Percentiles rank a stretch among this genome's conserved stretches.
phyloP scores from a whole-genome alignment of 2,797 vertebrate genomes.

The Crax fasciolata region DNA sequence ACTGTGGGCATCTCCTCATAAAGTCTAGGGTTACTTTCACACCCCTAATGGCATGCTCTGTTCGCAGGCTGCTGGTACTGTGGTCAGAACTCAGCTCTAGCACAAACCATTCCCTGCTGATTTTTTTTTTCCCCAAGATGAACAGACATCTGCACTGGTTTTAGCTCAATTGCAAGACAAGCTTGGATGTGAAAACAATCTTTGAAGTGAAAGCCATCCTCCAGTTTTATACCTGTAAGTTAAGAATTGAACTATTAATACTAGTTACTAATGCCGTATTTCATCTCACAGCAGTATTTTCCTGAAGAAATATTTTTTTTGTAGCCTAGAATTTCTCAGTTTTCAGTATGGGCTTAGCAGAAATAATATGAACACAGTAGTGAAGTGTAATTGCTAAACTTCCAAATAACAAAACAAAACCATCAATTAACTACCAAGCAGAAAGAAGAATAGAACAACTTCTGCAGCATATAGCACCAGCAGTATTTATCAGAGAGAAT shows the following conservation, averaged over 20 bases:
- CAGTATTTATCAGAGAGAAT: background rate
- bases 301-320: background rate
- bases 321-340: background rate
- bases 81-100: background rate
- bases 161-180: background rate
- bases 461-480: background rate
- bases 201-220: background rate
- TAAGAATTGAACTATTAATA: background rate
- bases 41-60: background rate
- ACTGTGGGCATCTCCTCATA: background rate
- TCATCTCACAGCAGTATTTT: background rate
- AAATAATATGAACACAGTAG: background rate
- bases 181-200: background rate
- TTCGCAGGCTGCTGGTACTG: background rate
- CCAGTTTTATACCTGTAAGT: background rate
- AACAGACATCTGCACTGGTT: background rate
- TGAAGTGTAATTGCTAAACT: background rate
- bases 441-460: background rate
- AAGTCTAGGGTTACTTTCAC: background rate
- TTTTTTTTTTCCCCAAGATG: background rate
- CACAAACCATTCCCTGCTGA: background rate
- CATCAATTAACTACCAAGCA: background rate
- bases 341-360: background rate
- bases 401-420: background rate
- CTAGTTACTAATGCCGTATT: background rate